Base-by-base conservation (phyloP, 2,113 vertebrate genomes). In the Alligator sinensis region DNA sequence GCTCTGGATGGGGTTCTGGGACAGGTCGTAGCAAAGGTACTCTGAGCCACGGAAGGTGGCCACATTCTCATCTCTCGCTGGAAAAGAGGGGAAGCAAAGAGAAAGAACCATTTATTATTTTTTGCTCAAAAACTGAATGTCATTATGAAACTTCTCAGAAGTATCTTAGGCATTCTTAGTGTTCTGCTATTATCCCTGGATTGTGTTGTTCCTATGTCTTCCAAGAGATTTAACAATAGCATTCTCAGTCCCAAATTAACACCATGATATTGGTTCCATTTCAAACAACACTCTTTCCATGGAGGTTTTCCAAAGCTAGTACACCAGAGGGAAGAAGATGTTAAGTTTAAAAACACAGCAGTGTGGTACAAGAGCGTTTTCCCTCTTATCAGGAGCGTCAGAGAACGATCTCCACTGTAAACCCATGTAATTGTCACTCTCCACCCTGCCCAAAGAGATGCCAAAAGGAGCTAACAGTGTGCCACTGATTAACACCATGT, bases 1-100 rank as follows among this genome's bases (percentile, higher is more conserved):
- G 98, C 99, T 99, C 98, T 99, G 99, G 97, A 99, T 99, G 21
- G 99, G 99, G 97, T 99, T 99, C 97, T 99, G 99, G 0, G 99
- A 99, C 91, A 99, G 98, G 98, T 99, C 99, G 47, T 99, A 99
- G 98, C 99, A 99, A 96, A 99, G 98, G 97, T 99, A 99, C 92
- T 99, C 99, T 0, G 99, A 99, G n/a, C 99, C 99, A 16, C 99
- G 98, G 98, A 99, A 99, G 9, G 99, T 99, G 82, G 99, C 99
- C 96, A 99, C 98, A 18, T 99, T 99, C 96, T 99, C 99, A 87
- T 99, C 99, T 90, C 99, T 98, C 0, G 98, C 99, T 99, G 98
- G 6, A 96, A 95, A 62, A 64, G 24, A 89, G 88, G n/a, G 14
- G 77, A 58, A 84, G 76, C 72, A 24, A 60, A 77, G 79, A 58